Conservation (phyloP, 2,888 invertebrate species). For the Machimus atricapillus region DNA sequence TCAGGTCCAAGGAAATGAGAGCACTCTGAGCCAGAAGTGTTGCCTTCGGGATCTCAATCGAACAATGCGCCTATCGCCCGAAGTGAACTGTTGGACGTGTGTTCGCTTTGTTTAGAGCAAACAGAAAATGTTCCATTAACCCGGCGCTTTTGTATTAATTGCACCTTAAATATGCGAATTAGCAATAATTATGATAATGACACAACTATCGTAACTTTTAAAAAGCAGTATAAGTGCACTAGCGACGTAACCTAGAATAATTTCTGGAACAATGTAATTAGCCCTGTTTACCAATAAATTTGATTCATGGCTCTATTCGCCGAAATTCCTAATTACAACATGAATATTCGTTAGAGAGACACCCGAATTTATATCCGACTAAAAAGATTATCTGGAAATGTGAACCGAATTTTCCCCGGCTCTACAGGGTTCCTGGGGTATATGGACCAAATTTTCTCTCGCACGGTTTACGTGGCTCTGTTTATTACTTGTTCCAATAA, state of each 20-base stretch:
- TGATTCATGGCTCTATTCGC: neutral
- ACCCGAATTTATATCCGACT: neutral
- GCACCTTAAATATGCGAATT: neutral
- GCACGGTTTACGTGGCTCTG: neutral
- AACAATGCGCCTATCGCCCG: neutral
- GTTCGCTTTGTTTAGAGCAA: neutral
- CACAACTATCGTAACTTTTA: neutral
- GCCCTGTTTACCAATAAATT: neutral
- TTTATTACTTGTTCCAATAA: neutral
- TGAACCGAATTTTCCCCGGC: neutral
- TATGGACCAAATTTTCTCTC: neutral
- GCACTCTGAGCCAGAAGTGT: neutral
- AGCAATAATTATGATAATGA: neutral
- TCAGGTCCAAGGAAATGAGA: neutral
- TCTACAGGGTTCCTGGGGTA: neutral
- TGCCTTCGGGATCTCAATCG: neutral
- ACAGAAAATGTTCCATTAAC: neutral
- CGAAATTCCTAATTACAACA: neutral
- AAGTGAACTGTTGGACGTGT: neutral
- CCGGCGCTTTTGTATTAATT: neutral
- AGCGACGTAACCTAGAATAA: neutral
- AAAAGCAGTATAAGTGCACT: neutral
- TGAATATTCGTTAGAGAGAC: neutral
- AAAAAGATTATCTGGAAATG: neutral
- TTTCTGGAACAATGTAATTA: neutral